Evolutionary conservation across 1,140 invertebrate genomes (phyloP), one percentile per base, ranked within the genome.

Genomic region (Drosophila gunungcola): DNA sequence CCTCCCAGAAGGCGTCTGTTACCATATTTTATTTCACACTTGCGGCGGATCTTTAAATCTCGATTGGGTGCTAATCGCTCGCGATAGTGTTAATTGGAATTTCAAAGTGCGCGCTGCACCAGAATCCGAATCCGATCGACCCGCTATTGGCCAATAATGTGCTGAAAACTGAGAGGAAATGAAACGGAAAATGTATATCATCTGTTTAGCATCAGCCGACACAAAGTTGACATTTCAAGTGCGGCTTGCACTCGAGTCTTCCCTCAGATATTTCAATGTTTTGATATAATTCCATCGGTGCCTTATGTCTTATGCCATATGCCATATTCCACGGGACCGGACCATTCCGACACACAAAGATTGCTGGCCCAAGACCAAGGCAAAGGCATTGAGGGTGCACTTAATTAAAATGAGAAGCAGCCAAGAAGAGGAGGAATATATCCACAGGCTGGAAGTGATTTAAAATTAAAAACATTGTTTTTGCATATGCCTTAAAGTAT

Each of bases 171-270:
- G 48, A 11, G 25, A n/a, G n/a, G 67, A 48, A 69, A 68, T 46
- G 13, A 42, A 41, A 36, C 21, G 36, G 51, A 57, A 48, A 72
- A 49, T 45, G 39, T 49, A 49, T 43, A 63, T 81, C 63, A 70
- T 89, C 84, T 89, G 84, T 48, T 80, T 74, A 80, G 69, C 73
- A 80, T 89, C 84, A 80, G 53, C 80, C 69, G 80, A 89, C 85
- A 61, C 77, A 89, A 84, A 89, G 84, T 84, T 89, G 84, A 89
- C 84, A 89, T 89, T 81, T 83, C 84, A 84, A 89, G 84, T 89
- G 84, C 80, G 89, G 80, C 78, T 76, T 68, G 72, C 76, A 75
- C 64, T 72, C 55, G 42, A 67, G 42, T 57, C 34, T 55, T 41
- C 29, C 49, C 5, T 46, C 27, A 56, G 21, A 70, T 63, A 51